phyloP scores from a whole-genome alignment of 2,797 vertebrate species.

The Vespertilio murinus region DNA sequence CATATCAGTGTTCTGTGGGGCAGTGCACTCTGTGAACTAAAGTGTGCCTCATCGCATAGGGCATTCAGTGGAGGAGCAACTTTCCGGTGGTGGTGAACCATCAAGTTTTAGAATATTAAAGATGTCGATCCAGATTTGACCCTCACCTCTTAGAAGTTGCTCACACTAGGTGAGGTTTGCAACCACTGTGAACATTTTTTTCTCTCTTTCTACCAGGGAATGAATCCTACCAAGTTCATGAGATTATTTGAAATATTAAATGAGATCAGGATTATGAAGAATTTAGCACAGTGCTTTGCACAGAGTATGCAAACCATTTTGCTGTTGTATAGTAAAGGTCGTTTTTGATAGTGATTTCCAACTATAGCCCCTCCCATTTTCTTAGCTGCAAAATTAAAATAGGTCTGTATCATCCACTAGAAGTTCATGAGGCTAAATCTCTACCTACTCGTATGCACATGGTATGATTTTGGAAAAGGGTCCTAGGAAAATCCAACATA shows the following conservation, averaged over 20 bases:
- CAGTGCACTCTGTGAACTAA: neutral
- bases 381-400: neutral
- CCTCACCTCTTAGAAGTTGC: neutral
- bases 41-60: neutral
- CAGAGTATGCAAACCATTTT: neutral
- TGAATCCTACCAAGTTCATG: neutral
- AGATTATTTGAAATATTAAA: neutral
- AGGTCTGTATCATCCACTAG: neutral
- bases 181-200: neutral
- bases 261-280: neutral
- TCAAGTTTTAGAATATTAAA: neutral
- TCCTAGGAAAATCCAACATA: neutral
- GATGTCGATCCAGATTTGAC: neutral
- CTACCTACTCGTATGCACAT: neutral
- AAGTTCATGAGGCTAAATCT: neutral
- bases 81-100: neutral
- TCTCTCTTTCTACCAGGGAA: neutral
- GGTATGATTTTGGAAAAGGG: neutral
- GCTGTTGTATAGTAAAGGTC: neutral
- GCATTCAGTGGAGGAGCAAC: neutral
- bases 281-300: neutral
- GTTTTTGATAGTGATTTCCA: neutral
- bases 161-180: neutral
- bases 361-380: neutral
- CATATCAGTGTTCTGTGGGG: neutral